A percentile compares a stretch with the other conserved stretches of the same genome.
Conservation (phyloP, 1,140 invertebrate species). For the Formica exsecta region DNA sequence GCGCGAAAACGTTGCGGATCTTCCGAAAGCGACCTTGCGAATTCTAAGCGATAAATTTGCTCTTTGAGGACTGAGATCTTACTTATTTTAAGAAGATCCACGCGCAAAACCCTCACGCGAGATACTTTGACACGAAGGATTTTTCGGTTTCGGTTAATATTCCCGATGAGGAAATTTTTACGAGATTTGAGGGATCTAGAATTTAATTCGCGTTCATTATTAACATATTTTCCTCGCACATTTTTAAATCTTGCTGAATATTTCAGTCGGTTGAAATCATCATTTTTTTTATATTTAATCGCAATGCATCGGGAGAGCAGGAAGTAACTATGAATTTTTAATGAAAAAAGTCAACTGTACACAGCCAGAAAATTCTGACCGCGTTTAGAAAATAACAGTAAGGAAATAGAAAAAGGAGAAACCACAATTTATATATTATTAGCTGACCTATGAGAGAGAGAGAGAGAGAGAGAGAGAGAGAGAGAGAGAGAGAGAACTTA, state of each 20-base stretch:
- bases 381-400: background rate
- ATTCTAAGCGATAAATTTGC: background rate
- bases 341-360: background rate
- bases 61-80: background rate
- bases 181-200: background rate
- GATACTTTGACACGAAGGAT: background rate
- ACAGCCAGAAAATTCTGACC: background rate
- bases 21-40: slow-evolving; percentile 50
- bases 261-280: background rate
- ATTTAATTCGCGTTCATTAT: background rate
- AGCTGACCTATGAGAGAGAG: background rate
- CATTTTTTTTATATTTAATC: background rate
- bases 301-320: background rate
- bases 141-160: background rate
- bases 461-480: no score
- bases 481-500: background rate
- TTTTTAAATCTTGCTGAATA: background rate
- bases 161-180: no score
- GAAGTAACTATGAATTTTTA: background rate
- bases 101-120: background rate
- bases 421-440: background rate
- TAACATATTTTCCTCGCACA: no score
- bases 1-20: slow-evolving; percentile 18
- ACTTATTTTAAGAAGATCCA: background rate
- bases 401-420: background rate